Conservation (phyloP, 1,140 invertebrate species). For the Cyphomyrmex costatus region DNA sequence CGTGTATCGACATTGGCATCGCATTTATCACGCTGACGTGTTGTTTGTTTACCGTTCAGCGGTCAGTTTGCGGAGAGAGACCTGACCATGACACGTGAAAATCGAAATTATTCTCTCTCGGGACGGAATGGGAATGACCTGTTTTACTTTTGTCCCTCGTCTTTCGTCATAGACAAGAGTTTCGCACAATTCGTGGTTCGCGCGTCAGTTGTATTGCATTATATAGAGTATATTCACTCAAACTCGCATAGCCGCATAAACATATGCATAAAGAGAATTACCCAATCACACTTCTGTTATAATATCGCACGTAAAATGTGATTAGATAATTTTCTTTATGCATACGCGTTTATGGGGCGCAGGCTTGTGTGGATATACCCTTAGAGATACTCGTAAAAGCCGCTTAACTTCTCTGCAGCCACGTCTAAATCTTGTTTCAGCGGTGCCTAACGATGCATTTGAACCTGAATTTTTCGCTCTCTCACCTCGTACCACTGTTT, state of each 20-base stretch:
- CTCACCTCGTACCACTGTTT: background rate
- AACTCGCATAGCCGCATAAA: too few species aligned
- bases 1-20: conserved; percentile 14
- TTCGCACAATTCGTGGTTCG: background rate
- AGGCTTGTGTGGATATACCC: too few species aligned
- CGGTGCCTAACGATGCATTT: background rate
- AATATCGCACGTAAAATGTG: too few species aligned
- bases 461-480: background rate
- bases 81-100: conserved; percentile 8
- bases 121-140: background rate
- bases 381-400: background rate
- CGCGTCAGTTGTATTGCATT: background rate
- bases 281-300: too few species aligned
- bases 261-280: too few species aligned
- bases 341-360: too few species aligned
- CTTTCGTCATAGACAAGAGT: background rate
- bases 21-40: conserved; percentile 22
- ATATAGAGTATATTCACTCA: too few species aligned
- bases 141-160: background rate
- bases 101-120: conserved; percentile 18
- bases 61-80: background rate
- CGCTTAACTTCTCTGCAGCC: background rate
- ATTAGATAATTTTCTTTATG: too few species aligned
- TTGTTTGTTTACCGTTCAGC: conserved; percentile 29
- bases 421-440: conserved; percentile 1